A percentile compares a stretch with the other conserved stretches of the same genome.
Evolutionary conservation across 2,113 vertebrate genomes (phyloP).

Genomic region (Cyprinodon variegatus): DNA sequence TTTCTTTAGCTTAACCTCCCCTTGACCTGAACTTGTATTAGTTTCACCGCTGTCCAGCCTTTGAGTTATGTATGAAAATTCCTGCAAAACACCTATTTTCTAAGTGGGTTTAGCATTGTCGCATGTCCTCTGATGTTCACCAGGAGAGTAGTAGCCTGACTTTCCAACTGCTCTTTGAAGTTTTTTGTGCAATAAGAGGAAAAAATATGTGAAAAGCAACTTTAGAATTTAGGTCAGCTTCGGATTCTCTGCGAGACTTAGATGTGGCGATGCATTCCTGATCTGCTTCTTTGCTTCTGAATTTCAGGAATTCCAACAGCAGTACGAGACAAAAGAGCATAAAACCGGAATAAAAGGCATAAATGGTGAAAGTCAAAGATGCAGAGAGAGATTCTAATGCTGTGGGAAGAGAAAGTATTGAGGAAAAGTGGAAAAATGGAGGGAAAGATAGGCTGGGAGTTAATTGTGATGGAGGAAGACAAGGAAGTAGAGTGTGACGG

Average conservation of each 20-base stretch:
- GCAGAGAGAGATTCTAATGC: background rate
- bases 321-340: slow-evolving; percentile 1
- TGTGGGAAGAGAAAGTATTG: background rate
- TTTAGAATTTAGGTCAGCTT: slow-evolving; percentile 59
- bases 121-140: slow-evolving; percentile 51
- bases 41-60: background rate
- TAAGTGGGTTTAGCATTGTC: slow-evolving; percentile 23
- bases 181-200: slow-evolving; percentile 11
- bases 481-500: slow-evolving; percentile 54
- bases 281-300: slow-evolving; percentile 28
- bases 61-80: slow-evolving; percentile 30
- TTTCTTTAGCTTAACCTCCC: background rate
- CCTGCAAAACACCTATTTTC: slow-evolving; percentile 16
- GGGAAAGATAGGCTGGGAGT: slow-evolving; percentile 20
- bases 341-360: background rate
- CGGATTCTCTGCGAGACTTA: slow-evolving; percentile 29
- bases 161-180: slow-evolving; percentile 58
- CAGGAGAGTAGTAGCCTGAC: slow-evolving; percentile 28
- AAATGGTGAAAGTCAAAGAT: slow-evolving; percentile 3
- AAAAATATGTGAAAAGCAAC: slow-evolving; percentile 21
- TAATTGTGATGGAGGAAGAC: slow-evolving; percentile 20
- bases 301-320: slow-evolving; percentile 53
- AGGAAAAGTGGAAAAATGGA: background rate
- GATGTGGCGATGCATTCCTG: background rate
- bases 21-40: slow-evolving; percentile 10